Conservation (phyloP, 2,113 vertebrate genomes). For the Elanoides forficatus region DNA sequence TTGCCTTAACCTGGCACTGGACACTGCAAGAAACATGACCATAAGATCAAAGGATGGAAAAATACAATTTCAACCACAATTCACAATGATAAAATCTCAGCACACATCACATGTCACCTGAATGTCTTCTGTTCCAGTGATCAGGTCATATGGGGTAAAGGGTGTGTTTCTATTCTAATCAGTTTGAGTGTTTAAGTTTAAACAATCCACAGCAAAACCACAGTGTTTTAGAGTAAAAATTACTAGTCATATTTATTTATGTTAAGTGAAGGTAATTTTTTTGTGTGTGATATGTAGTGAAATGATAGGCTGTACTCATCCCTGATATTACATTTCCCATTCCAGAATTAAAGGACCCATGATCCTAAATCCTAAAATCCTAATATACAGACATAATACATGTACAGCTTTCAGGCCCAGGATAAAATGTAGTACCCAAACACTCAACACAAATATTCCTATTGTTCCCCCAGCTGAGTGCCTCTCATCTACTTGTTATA, state of each 20-base stretch:
- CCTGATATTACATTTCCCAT: neutral
- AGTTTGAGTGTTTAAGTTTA: neutral
- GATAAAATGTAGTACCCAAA: neutral
- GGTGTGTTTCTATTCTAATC: neutral
- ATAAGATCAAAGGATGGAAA: neutral
- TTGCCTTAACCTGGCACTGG: neutral
- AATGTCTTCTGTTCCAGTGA: neutral
- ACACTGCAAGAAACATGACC: neutral
- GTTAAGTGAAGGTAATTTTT: neutral
- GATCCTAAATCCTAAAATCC: neutral
- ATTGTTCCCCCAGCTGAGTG: neutral
- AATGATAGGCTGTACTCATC: neutral
- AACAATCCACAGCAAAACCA: neutral
- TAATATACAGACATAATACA: neutral
- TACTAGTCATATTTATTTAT: neutral
- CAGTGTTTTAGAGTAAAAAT: neutral
- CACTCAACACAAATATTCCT: neutral
- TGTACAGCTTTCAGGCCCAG: neutral
- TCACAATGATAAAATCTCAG: neutral
- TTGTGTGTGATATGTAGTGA: neutral
- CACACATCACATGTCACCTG: neutral
- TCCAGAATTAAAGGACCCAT: neutral
- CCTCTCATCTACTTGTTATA: neutral
- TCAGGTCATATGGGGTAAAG: neutral
- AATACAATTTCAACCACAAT: neutral